Base-by-base conservation (phyloP, 1,140 invertebrate genomes). In the Paramacrobiotus metropolitanus region DNA sequence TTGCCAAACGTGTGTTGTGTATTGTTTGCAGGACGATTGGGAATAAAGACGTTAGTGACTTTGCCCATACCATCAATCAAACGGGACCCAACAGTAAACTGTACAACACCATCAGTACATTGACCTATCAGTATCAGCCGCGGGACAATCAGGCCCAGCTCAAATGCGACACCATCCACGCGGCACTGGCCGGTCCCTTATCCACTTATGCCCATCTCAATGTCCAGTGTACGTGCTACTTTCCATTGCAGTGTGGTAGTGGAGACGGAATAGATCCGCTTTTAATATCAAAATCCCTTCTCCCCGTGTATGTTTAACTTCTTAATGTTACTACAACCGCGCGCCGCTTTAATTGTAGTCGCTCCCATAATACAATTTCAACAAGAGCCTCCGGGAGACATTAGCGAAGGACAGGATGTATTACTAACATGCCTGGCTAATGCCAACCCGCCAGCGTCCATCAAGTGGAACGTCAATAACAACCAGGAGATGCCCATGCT, bases 101-200 rank as follows among this genome's bases (percentile, higher is more conserved):
- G 15, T 55, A 55, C 48, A 55, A 55, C 48, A 55, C 48, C 15
- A 28, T 55, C 48, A 55, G 48, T 28, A 55, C 48, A 28, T 55
- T 55, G 48, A 55, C 48, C 48, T 55, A 55, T 28, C 48, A 55
- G 48, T 55, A 20, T 24, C 15, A 20, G 24, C 48, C 48, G 48
- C 15, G 9, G 48, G 48, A 55, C 28, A 55, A 55, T 24, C 15
- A 24, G 15, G 48, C 15, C 48, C 48, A 55, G 48, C 28, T 55
- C 15, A 55, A 55, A 55, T 55, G 48, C 48, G 48, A 55, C 15
- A 55, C 28, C 24, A 55, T 9, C 48, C 48, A 55, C 28, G 15
- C 48, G 48, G 48, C 48, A 9, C 24, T 55, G 4, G 48, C 48
- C 15, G 48, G 48, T 20, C 28, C 48, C 15, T 24, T 55, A 15